Evolutionary conservation across 2,888 invertebrate genomes (phyloP), one percentile per base, ranked within the genome.

Genomic region (Harpalus rufipes): DNA sequence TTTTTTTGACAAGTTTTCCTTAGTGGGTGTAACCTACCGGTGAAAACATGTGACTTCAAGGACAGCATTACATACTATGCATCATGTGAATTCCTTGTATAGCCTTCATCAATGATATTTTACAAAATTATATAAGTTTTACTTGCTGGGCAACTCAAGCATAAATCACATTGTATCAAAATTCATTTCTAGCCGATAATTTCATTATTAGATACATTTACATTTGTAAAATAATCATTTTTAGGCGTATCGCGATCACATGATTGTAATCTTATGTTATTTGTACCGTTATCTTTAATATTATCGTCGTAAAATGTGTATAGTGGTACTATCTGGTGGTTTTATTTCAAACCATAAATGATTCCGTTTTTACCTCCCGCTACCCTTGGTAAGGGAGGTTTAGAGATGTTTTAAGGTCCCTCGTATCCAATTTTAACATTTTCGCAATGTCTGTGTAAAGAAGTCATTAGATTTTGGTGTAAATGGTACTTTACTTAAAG

Each of bases 11-110:
- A 12, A 41, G 63, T 84, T 84, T 78, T 78, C 14, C 32, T 10
- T 39, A 87, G 89, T 89, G 89, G 90, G 89, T 89, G 89, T 88
- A 87, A 87, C 88, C 87, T 84, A 87, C 87, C 88, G 87, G 87
- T 86, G 87, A 86, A 87, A 89, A 88, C 90, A 90, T 90, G 90
- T 90, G 90, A 90, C 89, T 88, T 88, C 89, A 90, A 90, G 89
- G 90, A 85, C 89, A 56, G 81, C 56, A 84, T 78, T 84, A 84
- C 84, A 83, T 21, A 56, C 21, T 56, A 68, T 68, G 74, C 72
- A 84, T 84, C 84, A 84, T 84, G 84, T 84, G 84, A 84, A 84
- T 84, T 84, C 84, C 65, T 78, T 78, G 44, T 78, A 78, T 84
- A 84, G 84, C 84, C 84, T 84, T 84, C 84, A 78, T 84, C 84